phyloP scores from a whole-genome alignment of 2,113 vertebrate genomes.

The Podilymbus podiceps region DNA sequence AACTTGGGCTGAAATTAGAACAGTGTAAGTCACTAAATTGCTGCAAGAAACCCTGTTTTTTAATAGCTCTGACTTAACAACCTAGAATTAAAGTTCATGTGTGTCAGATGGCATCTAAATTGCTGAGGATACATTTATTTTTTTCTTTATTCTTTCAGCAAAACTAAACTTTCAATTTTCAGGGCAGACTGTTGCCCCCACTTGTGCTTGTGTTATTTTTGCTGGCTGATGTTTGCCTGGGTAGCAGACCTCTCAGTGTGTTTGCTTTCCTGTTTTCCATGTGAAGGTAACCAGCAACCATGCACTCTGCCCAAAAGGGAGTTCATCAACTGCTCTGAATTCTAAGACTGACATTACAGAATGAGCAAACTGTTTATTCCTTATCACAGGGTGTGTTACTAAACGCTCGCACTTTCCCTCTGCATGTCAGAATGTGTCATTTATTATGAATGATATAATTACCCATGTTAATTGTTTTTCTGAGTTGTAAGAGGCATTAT shows the following conservation, averaged over 20 bases:
- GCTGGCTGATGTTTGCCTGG: background rate
- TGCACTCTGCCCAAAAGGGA: background rate
- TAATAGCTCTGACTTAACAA: slow-evolving; percentile 12
- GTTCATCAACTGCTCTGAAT: background rate
- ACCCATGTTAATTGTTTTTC: background rate
- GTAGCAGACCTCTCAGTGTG: background rate
- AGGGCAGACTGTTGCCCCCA: background rate
- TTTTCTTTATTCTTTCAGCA: background rate
- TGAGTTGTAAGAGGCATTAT: background rate
- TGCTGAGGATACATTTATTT: background rate
- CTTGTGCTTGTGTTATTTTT: background rate
- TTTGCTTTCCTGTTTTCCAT: background rate
- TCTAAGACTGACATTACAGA: background rate
- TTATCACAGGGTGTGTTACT: background rate
- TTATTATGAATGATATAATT: background rate
- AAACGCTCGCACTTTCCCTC: background rate
- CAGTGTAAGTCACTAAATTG: background rate
- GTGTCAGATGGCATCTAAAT: background rate
- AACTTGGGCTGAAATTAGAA: slow-evolving; percentile 36
- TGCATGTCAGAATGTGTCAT: background rate
- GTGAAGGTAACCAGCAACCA: background rate
- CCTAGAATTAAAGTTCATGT: slow-evolving; percentile 5
- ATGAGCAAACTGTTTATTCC: background rate
- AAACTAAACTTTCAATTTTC: background rate
- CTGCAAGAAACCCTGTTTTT: background rate